Evolutionary conservation across 2,797 vertebrate species (phyloP).

Genomic region (Rachycentron canadum): DNA sequence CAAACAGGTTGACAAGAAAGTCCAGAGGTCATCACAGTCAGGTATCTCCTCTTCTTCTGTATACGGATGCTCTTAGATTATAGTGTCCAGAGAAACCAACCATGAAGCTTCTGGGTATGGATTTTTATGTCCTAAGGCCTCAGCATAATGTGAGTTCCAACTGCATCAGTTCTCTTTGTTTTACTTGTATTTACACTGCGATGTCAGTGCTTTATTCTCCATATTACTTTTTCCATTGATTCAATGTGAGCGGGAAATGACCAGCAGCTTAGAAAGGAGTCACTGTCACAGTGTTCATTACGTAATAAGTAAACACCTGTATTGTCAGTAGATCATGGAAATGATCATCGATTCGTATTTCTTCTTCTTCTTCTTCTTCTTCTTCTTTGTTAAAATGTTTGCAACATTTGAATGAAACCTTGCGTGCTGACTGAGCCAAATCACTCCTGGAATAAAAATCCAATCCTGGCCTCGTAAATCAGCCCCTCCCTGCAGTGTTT

Average conservation of each 20-base stretch:
- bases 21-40: neutral
- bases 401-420: conserved; percentile 15
- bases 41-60: conserved; percentile 8
- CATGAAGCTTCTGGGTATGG: neutral
- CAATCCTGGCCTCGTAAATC: neutral
- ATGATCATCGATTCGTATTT: neutral
- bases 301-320: neutral
- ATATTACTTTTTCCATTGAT: neutral
- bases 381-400: neutral
- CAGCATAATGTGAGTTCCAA: neutral
- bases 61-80: neutral
- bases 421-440: conserved; percentile 5
- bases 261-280: neutral
- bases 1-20: no score
- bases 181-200: neutral
- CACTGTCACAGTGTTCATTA: neutral
- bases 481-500: conserved; percentile 14
- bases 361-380: neutral
- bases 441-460: conserved; percentile 21
- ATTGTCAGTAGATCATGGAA: neutral
- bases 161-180: no score
- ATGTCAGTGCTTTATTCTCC: neutral
- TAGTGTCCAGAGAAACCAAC: neutral
- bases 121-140: neutral
- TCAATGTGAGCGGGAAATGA: neutral